A percentile compares a stretch with the other conserved stretches of the same genome.
Conservation (phyloP, 2,888 invertebrate species). For the Physocephala rufipes region DNA sequence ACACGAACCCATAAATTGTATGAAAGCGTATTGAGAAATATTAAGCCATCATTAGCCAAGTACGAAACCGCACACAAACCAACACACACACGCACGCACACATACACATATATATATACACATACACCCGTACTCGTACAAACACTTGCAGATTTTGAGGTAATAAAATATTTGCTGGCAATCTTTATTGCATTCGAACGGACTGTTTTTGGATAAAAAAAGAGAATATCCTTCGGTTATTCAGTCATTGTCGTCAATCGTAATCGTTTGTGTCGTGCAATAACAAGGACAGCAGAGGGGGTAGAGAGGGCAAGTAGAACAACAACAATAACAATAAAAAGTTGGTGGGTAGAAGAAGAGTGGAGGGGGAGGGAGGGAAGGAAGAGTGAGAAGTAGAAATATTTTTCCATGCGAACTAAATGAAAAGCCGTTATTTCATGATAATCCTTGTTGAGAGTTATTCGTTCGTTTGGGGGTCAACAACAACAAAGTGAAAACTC, state of each 20-base stretch:
- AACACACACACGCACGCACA: conserved; percentile 28
- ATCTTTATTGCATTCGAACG: conserved; percentile 26
- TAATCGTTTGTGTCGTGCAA: conserved; percentile 31
- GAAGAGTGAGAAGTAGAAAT: conserved; percentile 34
- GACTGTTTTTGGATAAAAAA: conserved; percentile 21
- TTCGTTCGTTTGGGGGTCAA: conserved; percentile 19
- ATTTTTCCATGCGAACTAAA: conserved; percentile 30
- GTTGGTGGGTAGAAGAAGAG: conserved; percentile 35
- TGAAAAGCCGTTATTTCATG: conserved; percentile 46
- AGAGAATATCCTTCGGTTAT: conserved; percentile 38
- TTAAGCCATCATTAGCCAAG: conserved; percentile 29
- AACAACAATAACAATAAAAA: conserved; percentile 32
- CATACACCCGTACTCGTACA: conserved; percentile 29
- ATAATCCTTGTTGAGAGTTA: conserved; percentile 41
- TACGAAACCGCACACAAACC: conserved; percentile 9
- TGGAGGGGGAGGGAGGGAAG: conserved; percentile 35
- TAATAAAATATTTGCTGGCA: conserved; percentile 34
- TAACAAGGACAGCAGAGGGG: conserved; percentile 47
- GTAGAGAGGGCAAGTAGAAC: conserved; percentile 8
- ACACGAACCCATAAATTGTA: conserved; percentile 18
- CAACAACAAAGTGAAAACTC: not conserved
- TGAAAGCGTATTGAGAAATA: conserved; percentile 27
- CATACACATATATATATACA: conserved; percentile 29
- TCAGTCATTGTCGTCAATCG: conserved; percentile 18
- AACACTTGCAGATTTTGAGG: conserved; percentile 16